Conservation (phyloP, 1,140 invertebrate species). For the Parasteatoda tepidariorum region DNA sequence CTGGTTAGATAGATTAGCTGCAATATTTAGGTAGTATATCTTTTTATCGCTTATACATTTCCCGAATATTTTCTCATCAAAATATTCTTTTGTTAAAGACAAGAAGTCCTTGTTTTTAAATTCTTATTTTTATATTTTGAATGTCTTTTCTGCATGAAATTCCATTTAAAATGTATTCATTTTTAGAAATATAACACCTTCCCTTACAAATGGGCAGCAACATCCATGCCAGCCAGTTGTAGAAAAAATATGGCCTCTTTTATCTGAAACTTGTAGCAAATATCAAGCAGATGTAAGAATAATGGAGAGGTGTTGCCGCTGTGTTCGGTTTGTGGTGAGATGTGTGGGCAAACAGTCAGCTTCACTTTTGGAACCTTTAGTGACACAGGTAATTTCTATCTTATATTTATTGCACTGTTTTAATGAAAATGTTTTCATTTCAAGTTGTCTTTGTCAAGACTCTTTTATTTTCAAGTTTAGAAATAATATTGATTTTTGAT, state of each 20-base stretch:
- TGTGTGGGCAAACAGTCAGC: conserved; percentile 84
- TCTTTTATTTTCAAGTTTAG: no score
- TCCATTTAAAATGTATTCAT: no score
- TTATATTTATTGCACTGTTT: conserved; percentile 42
- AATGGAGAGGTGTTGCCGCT: conserved; percentile 92
- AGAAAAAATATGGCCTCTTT: conserved; percentile 86
- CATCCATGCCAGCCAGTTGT: conserved; percentile 88
- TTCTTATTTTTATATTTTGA: no score
- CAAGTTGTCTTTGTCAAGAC: no score
- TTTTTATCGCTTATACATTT: background rate
- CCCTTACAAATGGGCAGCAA: conserved; percentile 72
- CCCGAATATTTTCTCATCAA: background rate
- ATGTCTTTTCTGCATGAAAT: no score
- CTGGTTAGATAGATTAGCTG: conserved; percentile 92
- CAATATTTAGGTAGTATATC: conserved; percentile 76
- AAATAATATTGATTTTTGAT: no score
- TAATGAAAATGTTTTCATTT: no score
- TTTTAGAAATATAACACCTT: conserved; percentile 77
- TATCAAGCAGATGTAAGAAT: conserved; percentile 86
- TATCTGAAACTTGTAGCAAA: conserved; percentile 80
- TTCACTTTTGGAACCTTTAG: conserved; percentile 82
- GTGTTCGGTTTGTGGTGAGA: conserved; percentile 88
- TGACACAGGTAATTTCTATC: conserved; percentile 75
- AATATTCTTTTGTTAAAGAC: background rate
- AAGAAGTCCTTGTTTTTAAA: no score